phyloP scores from a whole-genome alignment of 2,797 vertebrate species.

The Sphenodon punctatus region DNA sequence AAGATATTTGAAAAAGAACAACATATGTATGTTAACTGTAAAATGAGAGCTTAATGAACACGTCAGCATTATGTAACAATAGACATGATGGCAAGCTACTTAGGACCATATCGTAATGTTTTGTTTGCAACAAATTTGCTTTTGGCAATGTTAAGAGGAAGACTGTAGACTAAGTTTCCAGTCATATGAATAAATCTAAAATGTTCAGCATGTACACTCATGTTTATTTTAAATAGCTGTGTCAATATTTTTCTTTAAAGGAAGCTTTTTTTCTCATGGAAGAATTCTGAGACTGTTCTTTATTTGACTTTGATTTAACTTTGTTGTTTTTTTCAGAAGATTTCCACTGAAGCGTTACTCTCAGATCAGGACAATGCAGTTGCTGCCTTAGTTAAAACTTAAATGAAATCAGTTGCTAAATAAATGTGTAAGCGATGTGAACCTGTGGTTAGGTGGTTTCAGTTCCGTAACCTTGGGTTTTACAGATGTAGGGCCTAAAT shows the following conservation, averaged over 20 bases:
- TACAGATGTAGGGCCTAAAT: constrained; percentile 23
- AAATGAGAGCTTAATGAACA: constrained; percentile 67
- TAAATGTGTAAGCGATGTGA: constrained; percentile 37
- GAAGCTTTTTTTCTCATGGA: constrained; percentile 38
- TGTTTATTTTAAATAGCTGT: constrained; percentile 64
- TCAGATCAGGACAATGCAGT: constrained; percentile 1
- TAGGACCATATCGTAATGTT: constrained; percentile 61
- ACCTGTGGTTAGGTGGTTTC: constrained; percentile 17
- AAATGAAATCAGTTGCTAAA: constrained; percentile 36
- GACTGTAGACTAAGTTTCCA: constrained; percentile 55
- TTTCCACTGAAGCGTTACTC: constrained; percentile 49
- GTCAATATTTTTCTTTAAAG: constrained; percentile 70
- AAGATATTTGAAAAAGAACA: constrained; percentile 62
- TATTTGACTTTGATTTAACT: constrained; percentile 62
- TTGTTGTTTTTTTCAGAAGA: constrained; percentile 46
- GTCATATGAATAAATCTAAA: constrained; percentile 53
- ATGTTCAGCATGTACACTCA: constrained; percentile 41
- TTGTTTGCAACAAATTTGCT: constrained; percentile 57
- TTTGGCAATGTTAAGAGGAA: constrained; percentile 63
- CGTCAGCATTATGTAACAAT: constrained; percentile 34
- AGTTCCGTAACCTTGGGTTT: constrained; percentile 34
- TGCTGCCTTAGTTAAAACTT: constrained; percentile 39
- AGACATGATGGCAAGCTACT: constrained; percentile 50
- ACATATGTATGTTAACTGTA: constrained; percentile 60
- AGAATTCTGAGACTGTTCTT: constrained; percentile 46